These are phyloP conservation scores for Crotalus helleri DNA, from an alignment of 2,113 vertebrate genomes.

Conservation along the genomic window DNA sequence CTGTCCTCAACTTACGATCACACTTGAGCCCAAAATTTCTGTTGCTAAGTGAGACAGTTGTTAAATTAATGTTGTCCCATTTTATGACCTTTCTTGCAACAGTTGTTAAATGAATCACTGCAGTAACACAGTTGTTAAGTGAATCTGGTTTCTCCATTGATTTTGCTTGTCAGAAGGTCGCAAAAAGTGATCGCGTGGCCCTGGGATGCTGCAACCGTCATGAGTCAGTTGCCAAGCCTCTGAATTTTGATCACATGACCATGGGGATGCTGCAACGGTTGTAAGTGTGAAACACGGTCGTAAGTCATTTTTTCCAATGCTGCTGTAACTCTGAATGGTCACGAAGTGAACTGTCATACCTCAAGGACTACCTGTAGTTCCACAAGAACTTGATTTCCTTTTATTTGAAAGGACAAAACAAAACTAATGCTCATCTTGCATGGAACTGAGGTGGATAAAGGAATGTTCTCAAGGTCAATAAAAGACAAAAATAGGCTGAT, in stretches of 20 bases:
- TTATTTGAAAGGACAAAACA: not conserved
- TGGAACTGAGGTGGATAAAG: not conserved
- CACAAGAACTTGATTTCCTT: not conserved
- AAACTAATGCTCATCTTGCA: not conserved
- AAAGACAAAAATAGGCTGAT: not conserved
- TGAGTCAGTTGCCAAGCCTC: not conserved
- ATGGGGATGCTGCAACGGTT: not conserved
- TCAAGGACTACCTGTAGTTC: not conserved
- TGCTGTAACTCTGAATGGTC: not conserved
- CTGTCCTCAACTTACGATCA: not conserved
- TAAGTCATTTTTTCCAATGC: not conserved
- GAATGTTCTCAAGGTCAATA: not conserved
- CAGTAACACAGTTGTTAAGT: not conserved
- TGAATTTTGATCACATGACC: not conserved
- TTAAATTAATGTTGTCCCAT: not conserved
- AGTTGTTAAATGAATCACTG: not conserved
- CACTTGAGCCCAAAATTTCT: not conserved
- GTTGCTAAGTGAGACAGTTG: not conserved
- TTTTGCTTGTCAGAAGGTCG: not conserved
- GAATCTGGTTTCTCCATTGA: not conserved
- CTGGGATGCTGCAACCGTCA: no score
- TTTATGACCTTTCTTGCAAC: not conserved
- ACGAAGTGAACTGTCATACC: not conserved
- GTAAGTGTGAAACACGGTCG: not conserved
- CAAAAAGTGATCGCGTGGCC: not conserved